Base-by-base conservation (phyloP, 2,797 vertebrate species). In the Forpus xanthops region DNA sequence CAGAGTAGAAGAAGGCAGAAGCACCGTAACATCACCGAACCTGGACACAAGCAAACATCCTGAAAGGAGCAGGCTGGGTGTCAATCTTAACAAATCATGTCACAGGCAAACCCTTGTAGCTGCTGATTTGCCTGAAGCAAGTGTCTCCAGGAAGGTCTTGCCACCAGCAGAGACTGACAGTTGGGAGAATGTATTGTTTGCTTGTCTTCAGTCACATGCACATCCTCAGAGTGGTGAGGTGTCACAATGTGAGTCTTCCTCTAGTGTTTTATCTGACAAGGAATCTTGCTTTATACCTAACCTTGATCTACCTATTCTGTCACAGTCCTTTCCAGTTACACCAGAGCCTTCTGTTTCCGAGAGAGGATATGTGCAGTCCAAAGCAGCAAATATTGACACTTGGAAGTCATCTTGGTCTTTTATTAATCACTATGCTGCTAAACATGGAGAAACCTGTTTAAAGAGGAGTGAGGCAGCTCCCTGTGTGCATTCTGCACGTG, bases 1-100 rank as follows among this genome's bases (percentile, higher is more conserved):
- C 80, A 96, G 66, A 89, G 39, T 98, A 23, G 98, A 98, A 93
- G 72, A 50, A 17, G 68, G 45, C 44, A 41, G 88, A 24, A 90
- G 76, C 37, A 5, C 61, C 80, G 3, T 70, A 84, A 82, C 42
- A 20, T 92, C 92, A 41, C 53, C 60, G 56, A 75, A 82, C 62
- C 50, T 27, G 61, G 62, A 55, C 14, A 60, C 39, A 73, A 56
- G 25, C 24, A 90, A 94, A 71, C 7, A 0, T 35, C 55, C 14
- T 70, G 61, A 83, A 53, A 58, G 39, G 6, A n/a, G 37, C 71
- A 70, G 62, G 37, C 35, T 93, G 25, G 28, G 30, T 90, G 39
- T 44, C 82, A 73, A 49, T 58, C 41, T 58, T 58, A 79, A 58
- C 27, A 92, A 55, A 41, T 86, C 25, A 0, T 70, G 33, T 78